Evolutionary conservation across 2,888 invertebrate genomes (phyloP).

Genomic region (Rotaria macrura): DNA sequence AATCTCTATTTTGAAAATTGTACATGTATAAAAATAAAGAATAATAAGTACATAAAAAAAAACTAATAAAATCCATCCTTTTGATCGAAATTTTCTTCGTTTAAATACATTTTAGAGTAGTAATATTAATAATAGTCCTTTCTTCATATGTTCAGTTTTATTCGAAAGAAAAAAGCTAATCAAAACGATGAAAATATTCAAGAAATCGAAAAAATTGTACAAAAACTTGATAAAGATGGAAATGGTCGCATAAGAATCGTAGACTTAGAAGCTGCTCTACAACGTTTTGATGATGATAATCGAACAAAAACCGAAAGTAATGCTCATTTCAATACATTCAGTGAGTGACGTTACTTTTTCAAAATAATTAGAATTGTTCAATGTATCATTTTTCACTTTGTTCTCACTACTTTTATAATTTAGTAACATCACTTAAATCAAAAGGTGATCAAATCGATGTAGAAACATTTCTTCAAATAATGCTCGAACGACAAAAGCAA

Average conservation of each 20-base stretch:
- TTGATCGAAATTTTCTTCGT: not conserved
- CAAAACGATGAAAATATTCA: not conserved
- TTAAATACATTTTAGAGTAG: not conserved
- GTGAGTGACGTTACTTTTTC: not conserved
- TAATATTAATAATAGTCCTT: not conserved
- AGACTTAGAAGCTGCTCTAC: not conserved
- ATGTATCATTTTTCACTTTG: not conserved
- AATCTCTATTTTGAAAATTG: not conserved
- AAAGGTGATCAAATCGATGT: conserved; percentile 2
- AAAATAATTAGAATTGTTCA: not conserved
- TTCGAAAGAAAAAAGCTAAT: not conserved
- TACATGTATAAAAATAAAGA: not conserved
- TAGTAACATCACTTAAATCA: not conserved
- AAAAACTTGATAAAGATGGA: not conserved
- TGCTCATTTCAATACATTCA: not conserved
- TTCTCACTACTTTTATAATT: not conserved
- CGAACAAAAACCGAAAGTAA: not conserved
- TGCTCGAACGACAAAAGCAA: conserved; percentile 16
- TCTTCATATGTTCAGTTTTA: not conserved
- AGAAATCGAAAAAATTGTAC: not conserved
- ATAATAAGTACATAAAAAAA: no score
- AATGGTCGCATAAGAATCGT: not conserved
- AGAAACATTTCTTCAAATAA: not conserved
- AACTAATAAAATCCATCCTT: no score
- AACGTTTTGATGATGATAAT: not conserved